A percentile compares a stretch with the other conserved stretches of the same genome.
phyloP scores from a whole-genome alignment of 1,140 invertebrate species.

The Gryon sp. region DNA sequence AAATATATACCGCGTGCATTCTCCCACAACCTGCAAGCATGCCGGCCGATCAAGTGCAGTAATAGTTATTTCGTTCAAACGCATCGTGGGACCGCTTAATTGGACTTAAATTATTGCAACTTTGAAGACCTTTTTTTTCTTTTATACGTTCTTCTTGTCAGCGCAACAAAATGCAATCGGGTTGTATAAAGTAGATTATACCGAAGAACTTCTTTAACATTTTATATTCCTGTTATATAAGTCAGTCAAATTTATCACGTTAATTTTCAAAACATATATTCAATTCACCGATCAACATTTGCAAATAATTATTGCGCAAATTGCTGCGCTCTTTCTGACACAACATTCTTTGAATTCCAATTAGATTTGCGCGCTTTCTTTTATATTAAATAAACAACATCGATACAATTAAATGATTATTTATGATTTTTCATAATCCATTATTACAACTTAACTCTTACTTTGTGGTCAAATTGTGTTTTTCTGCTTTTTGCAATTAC shows the following conservation, averaged over 20 bases:
- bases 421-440: too few species aligned
- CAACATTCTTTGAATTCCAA: too few species aligned
- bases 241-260: constrained; percentile 32
- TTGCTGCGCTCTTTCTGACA: too few species aligned
- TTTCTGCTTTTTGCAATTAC: neutral
- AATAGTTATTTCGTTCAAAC: constrained; percentile 51
- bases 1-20: constrained; percentile 24
- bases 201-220: constrained; percentile 50
- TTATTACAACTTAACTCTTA: neutral
- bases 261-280: constrained; percentile 42
- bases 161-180: constrained; percentile 30
- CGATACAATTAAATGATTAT: too few species aligned
- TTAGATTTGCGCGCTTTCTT: too few species aligned
- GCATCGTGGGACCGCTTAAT: constrained; percentile 47
- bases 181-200: constrained; percentile 60
- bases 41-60: constrained; percentile 17
- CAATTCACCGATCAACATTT: constrained; percentile 32
- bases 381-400: too few species aligned
- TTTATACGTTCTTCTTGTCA: neutral
- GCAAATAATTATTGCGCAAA: constrained; percentile 19
- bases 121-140: constrained; percentile 8
- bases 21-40: constrained; percentile 23
- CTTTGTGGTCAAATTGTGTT: too few species aligned
- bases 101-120: constrained; percentile 46
- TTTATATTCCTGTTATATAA: constrained; percentile 43